Base-by-base conservation (phyloP, 2,888 invertebrate species). In the Drosophila ezoana region DNA sequence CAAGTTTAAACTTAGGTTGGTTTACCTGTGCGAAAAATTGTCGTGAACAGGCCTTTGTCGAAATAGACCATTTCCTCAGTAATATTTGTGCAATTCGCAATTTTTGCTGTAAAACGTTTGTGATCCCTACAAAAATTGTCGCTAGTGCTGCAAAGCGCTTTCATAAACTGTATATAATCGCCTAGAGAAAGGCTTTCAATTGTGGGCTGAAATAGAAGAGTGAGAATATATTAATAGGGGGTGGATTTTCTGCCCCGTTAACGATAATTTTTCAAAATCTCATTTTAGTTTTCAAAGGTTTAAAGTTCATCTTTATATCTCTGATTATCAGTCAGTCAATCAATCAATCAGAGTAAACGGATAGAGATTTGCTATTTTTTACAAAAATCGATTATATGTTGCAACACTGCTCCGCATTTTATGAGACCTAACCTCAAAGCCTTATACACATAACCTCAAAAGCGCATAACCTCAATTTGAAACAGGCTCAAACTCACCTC, bases 161-260 rank as follows among this genome's bases (percentile, higher is more conserved):
- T 87, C 18, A 90, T 58, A n/a, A 89, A 79, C 11, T 63, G 76
- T 16, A 87, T 66, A 58, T 87, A 89, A 54, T 90, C 86, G 8
- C 56, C 23, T 4, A 89, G 56, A 10, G 57, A 44, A 52, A 90
- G 79, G 1, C 41, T 48, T 1, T 71, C 57, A 20, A 90, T 82
- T 16, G 59, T 45, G 8, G 53, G 8, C 32, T 74, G 33, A 18
- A 68, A 48, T 13, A 20, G n/a, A 20, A 90, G 56, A 2, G 33
- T 28, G 23, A 1, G 23, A 23, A 23, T 1, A 0, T 23, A 0
- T 23, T 23, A 8, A 23, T 8, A 23, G 23, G 6, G 1, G 6
- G 23, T 6, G 6, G 6, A 8, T 23, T 23, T 23, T 8, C 23
- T 23, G 23, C 6, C 6, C 6, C 8, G 23, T 6, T 1, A 23